These are phyloP conservation scores for Tipula lateralis DNA, from an alignment of 2,888 invertebrate species.

Conservation along the genomic window DNA sequence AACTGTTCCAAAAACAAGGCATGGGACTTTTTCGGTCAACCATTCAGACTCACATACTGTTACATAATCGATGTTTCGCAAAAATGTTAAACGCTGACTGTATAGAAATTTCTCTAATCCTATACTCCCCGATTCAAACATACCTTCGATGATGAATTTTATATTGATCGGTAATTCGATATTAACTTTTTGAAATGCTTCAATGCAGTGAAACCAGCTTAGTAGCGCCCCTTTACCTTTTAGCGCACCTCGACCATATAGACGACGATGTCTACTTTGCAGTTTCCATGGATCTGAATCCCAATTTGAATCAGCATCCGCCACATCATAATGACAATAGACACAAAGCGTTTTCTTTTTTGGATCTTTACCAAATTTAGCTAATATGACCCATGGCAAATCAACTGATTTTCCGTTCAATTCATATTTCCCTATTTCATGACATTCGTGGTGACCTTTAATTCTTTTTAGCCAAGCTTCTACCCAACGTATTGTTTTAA, in stretches of 20 bases:
- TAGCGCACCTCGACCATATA: conserved; percentile 48
- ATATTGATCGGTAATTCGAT: conserved; percentile 49
- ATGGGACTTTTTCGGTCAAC: conserved; percentile 49
- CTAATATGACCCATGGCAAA: conserved; percentile 47
- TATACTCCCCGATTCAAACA: conserved; percentile 45
- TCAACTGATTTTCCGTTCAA: conserved; percentile 42
- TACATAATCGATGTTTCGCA: conserved; percentile 45
- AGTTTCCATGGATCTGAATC: conserved; percentile 48
- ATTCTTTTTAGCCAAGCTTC: conserved; percentile 46
- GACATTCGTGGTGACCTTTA: conserved; percentile 47
- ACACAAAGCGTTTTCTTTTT: conserved; percentile 47
- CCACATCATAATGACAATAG: conserved; percentile 49
- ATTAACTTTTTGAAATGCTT: conserved; percentile 43
- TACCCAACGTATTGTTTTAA: conserved; percentile 44
- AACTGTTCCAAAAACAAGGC: conserved; percentile 48
- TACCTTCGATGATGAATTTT: conserved; percentile 49
- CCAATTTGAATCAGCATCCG: conserved; percentile 44
- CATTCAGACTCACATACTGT: conserved; percentile 48
- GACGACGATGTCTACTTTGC: conserved; percentile 41
- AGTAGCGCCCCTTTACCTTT: conserved; percentile 49
- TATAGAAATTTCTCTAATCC: conserved; percentile 46
- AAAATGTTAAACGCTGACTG: conserved; percentile 38
- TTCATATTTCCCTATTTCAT: conserved; percentile 44
- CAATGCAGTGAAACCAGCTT: conserved; percentile 48
- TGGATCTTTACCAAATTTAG: conserved; percentile 37